Conservation (phyloP, 2,113 vertebrate genomes). For the Rhizomys pruinosus region DNA sequence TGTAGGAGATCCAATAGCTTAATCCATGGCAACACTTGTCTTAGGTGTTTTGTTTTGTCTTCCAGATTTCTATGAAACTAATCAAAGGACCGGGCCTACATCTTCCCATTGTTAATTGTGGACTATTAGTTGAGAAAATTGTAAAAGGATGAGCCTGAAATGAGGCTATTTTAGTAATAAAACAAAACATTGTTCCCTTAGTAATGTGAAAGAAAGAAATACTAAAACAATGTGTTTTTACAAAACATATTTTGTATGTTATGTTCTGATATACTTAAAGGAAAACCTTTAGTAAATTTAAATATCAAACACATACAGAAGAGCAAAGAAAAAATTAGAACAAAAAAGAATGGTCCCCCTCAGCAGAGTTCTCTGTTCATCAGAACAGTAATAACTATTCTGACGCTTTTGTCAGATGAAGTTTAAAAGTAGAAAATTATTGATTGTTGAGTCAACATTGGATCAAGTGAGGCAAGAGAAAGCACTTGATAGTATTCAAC, state of each 20-base stretch:
- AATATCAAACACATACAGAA: background rate
- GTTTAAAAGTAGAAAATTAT: background rate
- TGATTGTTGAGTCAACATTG: background rate
- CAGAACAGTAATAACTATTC: background rate
- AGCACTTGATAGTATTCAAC: conserved; percentile 2
- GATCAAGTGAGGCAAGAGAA: background rate
- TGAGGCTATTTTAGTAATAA: background rate
- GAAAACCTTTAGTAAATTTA: background rate
- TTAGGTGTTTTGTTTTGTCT: background rate
- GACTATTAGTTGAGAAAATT: conserved; percentile 18
- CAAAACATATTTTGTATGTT: background rate
- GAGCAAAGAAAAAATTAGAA: background rate
- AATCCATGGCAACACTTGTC: background rate
- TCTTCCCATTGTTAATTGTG: conserved; percentile 18
- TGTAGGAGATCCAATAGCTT: background rate
- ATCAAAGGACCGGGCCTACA: background rate
- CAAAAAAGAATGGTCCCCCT: background rate
- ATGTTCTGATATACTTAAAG: background rate
- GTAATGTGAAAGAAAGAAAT: background rate
- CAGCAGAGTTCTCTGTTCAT: background rate
- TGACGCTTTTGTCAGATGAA: background rate
- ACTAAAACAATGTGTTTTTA: background rate
- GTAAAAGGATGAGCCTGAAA: background rate
- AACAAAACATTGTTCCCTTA: background rate
- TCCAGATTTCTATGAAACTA: background rate